A percentile compares a stretch with the other conserved stretches of the same genome.
These are phyloP conservation scores for Bombyx mandarina DNA, from an alignment of 1,140 invertebrate genomes.

Conservation along the genomic window DNA sequence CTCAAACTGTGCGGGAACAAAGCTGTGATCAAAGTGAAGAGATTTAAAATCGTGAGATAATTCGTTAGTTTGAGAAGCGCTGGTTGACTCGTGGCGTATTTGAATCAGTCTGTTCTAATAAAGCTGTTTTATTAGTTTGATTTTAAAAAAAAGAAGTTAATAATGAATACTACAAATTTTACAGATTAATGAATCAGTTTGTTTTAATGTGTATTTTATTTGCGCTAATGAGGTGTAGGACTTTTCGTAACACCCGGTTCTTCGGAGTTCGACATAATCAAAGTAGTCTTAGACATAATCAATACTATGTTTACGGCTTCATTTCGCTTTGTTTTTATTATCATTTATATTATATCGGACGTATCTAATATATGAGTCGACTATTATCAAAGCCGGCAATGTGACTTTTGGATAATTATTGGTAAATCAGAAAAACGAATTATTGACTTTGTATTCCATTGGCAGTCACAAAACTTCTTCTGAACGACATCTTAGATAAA, in stretches of 20 bases:
- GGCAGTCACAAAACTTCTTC: too few species aligned
- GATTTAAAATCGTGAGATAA: slow-evolving; percentile 77
- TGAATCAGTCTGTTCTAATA: neutral
- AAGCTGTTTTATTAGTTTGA: neutral
- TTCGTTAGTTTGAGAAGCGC: slow-evolving; percentile 7
- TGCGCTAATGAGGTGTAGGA: neutral
- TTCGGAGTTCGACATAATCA: neutral
- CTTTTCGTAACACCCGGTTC: neutral
- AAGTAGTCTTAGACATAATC: neutral
- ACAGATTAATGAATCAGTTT: too few species aligned
- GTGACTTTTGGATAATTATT: too few species aligned
- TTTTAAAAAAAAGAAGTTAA: neutral
- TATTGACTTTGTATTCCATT: too few species aligned
- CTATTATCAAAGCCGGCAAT: too few species aligned
- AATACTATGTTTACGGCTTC: neutral
- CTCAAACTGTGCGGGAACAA: slow-evolving; percentile 87
- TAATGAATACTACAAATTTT: neutral
- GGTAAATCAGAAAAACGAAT: too few species aligned
- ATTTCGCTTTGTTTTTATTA: neutral
- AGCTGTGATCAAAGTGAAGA: slow-evolving; percentile 83
- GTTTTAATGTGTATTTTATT: neutral
- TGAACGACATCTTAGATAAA: too few species aligned
- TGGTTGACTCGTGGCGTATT: slow-evolving; percentile 1
- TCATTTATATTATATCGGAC: neutral
- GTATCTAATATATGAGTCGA: neutral